phyloP scores from a whole-genome alignment of 2,113 vertebrate species.

The Cryptomyrus ogoouensis region DNA sequence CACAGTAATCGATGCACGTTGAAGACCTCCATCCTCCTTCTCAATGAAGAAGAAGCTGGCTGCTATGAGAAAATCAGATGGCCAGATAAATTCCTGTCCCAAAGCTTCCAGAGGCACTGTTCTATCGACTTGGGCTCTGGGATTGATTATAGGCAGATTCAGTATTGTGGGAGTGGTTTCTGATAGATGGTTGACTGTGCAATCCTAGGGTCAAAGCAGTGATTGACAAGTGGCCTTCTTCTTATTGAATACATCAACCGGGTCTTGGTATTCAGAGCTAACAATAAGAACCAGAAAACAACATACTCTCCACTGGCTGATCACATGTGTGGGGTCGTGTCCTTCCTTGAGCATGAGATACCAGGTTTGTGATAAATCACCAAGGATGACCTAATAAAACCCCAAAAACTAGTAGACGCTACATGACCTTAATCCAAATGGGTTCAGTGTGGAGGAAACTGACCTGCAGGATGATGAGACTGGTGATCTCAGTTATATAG shows the following conservation, averaged over 20 bases:
- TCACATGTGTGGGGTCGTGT: neutral
- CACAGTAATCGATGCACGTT: neutral
- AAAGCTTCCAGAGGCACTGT: neutral
- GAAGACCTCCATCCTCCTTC: neutral
- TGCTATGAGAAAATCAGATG: neutral
- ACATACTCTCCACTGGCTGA: neutral
- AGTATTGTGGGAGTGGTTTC: neutral
- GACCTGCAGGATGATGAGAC: neutral
- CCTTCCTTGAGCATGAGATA: neutral
- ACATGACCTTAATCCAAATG: neutral
- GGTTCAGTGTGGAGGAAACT: neutral
- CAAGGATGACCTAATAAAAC: neutral
- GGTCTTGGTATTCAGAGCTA: neutral
- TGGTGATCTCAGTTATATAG: neutral
- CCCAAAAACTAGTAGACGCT: neutral
- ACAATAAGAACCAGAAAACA: neutral
- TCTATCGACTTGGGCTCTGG: neutral
- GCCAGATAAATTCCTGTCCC: neutral
- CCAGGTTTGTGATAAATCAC: neutral
- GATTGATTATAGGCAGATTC: neutral
- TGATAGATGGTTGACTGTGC: neutral
- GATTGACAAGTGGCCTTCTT: neutral
- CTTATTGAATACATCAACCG: neutral
- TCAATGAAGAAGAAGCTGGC: neutral
- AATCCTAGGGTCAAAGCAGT: neutral